Evolutionary conservation across 2,113 vertebrate species (phyloP), one percentile per base, ranked within the genome.

Genomic region (Hyperoodon ampullatus): DNA sequence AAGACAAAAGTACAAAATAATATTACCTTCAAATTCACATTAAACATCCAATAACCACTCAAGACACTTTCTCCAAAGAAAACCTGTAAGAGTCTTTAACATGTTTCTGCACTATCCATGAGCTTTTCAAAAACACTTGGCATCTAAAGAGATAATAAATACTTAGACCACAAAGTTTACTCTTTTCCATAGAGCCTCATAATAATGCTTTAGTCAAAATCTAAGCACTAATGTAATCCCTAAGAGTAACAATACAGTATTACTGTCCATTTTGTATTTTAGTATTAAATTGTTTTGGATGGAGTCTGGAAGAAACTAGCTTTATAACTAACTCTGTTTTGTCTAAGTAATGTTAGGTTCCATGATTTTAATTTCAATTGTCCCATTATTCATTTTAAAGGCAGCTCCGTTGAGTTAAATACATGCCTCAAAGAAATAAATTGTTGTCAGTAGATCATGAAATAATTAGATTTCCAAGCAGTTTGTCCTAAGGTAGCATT

Each of bases 121-220:
- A 53, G 16, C 63, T 90, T 90, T 89, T 78, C 42, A 80, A 71
- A 53, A 87, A 71, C 42, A 78, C 8, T 60, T 86, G 42, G 30
- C 30, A 85, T 90, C 92, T 92, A 80, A 96, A 93, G 50, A 89
- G 13, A 88, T 83, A 30, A 70, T 61, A 93, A 63, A 86, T 61
- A 77, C 47, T 95, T 90, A 86, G 21, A 87, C 6, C 39, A 92
- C 50, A 87, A 35, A 94, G 42, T 53, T 92, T 74, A 70, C n/a
- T 55, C 8, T 94, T 65, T 23, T 83, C 44, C 26, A 65, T 0
- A 60, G 24, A 66, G 47, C 23, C 9, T 77, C 47, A 83, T 50
- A 35, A 16, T 42, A 61, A 93, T 66, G 33, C 7, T 58, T 93
- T 60, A 66, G 66, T 93, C 70, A 88, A 90, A 87, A 3, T 68